Evolutionary conservation across 2,888 invertebrate species (phyloP), one percentile per base, ranked within the genome.

Genomic region (Metallyticus violacea): DNA sequence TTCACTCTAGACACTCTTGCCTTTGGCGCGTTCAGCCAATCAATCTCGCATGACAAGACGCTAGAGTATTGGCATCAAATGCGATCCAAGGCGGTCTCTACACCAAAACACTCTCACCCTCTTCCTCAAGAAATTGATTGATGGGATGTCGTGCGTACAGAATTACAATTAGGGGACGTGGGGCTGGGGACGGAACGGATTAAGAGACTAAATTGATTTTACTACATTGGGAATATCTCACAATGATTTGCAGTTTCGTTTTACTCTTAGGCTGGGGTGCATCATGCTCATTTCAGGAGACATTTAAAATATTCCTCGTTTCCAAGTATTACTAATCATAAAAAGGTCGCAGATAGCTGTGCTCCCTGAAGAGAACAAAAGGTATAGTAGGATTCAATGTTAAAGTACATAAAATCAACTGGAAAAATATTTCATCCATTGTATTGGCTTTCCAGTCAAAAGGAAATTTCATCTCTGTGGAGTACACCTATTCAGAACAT

Each of bases 111-210:
- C 77, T 30, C 22, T 30, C 81, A 5, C 25, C 28, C 80, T 80
- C 28, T 27, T 83, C 40, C 77, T 83, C 77, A 83, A 83, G 82
- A 82, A 82, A 83, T 86, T 87, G 85, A 87, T 87, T 87, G 87
- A 87, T 86, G 85, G 81, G 62, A 81, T 26, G 78, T 82, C 85
- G 40, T 83, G 86, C 86, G 86, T 81, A 78, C 82, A 77, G 87
- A 85, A 86, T 87, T 87, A 87, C 87, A 87, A 86, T 87, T 86
- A 87, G 85, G 85, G 79, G 29, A 78, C 30, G 83, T 27, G 27
- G 26, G 7, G 80, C 62, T n/a, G 25, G 62, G 27, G 76, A 77
- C 27, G 62, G 86, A 78, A 78, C 82, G 86, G 82, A 86, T 82
- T 86, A 86, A 81, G 85, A 81, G 83, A 5, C 83, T 77, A 83